Evolutionary conservation across 1,140 invertebrate genomes (phyloP).

Genomic region (Anagrus nilaparvatae): DNA sequence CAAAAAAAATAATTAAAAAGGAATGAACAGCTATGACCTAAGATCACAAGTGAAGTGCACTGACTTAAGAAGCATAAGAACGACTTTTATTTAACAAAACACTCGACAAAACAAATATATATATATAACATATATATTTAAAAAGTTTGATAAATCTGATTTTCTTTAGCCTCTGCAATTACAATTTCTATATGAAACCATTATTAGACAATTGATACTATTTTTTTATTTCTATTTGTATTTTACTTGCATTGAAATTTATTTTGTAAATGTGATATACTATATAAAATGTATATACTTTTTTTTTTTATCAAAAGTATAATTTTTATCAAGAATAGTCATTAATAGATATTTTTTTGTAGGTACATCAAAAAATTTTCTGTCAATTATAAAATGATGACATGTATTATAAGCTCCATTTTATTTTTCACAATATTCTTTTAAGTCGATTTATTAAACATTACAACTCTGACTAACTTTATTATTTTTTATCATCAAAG

Average conservation of each 20-base stretch:
- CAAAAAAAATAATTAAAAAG: slow-evolving; percentile 4
- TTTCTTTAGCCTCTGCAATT: slow-evolving; percentile 15
- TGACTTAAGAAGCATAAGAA: slow-evolving; percentile 7
- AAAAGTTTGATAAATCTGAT: slow-evolving; percentile 9
- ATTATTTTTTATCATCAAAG: background rate
- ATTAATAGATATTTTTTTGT: slow-evolving; percentile 35
- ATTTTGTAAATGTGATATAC: slow-evolving; percentile 21
- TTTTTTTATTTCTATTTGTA: slow-evolving; percentile 14
- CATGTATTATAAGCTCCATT: slow-evolving; percentile 7
- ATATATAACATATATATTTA: slow-evolving; percentile 1
- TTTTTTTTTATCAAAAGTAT: slow-evolving; percentile 25
- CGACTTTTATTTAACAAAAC: slow-evolving; percentile 6
- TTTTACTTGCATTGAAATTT: slow-evolving; percentile 15
- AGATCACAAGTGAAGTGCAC: slow-evolving; percentile 12
- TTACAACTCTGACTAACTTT: slow-evolving; percentile 3
- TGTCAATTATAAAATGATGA: slow-evolving; percentile 12
- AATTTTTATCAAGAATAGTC: slow-evolving; percentile 31
- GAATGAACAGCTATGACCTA: slow-evolving; percentile 10
- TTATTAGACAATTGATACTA: slow-evolving; percentile 12
- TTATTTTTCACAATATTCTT: too few relatives aligned
- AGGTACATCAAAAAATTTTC: slow-evolving; percentile 25
- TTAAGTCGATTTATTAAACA: too few relatives aligned
- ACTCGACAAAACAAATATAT: too few relatives aligned
- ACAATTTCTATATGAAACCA: slow-evolving; percentile 16
- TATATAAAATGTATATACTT: slow-evolving; percentile 14